A percentile compares a stretch with the other conserved stretches of the same genome.
These are phyloP conservation scores for Drosophila burlai DNA, from an alignment of 1,140 invertebrate species.

Conservation along the genomic window DNA sequence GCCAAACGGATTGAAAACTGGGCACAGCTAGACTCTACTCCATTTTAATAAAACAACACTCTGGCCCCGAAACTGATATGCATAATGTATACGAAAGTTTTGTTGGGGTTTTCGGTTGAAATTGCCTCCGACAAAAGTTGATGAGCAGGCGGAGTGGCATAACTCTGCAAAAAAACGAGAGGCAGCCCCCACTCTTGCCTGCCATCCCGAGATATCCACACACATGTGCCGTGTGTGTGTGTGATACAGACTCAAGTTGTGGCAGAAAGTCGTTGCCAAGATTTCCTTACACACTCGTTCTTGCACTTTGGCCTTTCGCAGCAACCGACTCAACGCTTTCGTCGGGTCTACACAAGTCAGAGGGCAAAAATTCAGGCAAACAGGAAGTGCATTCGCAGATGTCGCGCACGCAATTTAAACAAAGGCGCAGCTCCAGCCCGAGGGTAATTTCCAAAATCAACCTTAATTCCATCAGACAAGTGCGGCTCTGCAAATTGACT, in stretches of 20 bases:
- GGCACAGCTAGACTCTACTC: slow-evolving; percentile 47
- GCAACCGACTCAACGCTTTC: neutral
- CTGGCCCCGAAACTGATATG: slow-evolving; percentile 55
- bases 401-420: slow-evolving; percentile 10
- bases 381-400: slow-evolving; percentile 14
- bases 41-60: slow-evolving; percentile 49
- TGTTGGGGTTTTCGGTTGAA: slow-evolving; percentile 30
- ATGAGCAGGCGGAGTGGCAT: slow-evolving; percentile 41
- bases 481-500: slow-evolving; percentile 52
- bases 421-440: neutral
- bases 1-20: slow-evolving; percentile 46
- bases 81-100: slow-evolving; percentile 65
- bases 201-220: neutral
- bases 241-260: slow-evolving; percentile 15
- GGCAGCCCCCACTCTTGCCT: neutral
- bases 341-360: slow-evolving; percentile 12
- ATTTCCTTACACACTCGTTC: slow-evolving; percentile 19
- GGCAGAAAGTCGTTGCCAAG: slow-evolving; percentile 18
- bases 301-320: slow-evolving; percentile 30
- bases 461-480: slow-evolving; percentile 53
- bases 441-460: slow-evolving; percentile 48
- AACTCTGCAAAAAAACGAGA: slow-evolving; percentile 47
- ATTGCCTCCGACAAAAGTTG: slow-evolving; percentile 54
- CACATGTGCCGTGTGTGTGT: neutral
- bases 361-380: slow-evolving; percentile 13